Base-by-base conservation (phyloP, 2,888 invertebrate species). In the Balanococcus diminutus region DNA sequence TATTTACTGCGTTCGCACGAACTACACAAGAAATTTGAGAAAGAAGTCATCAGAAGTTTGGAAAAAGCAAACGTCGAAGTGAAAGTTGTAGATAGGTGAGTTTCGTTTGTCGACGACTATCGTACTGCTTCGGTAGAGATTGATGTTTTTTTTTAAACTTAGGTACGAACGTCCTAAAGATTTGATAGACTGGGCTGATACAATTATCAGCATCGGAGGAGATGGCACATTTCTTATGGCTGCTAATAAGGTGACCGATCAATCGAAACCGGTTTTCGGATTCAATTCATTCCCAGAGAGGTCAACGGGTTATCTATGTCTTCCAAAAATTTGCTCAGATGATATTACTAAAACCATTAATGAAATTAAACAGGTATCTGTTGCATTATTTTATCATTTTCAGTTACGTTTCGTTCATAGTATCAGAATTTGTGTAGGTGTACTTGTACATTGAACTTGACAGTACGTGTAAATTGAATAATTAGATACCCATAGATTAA, bases 161-260 rank as follows among this genome's bases (percentile, higher is more conserved):
- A 86, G 86, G 42, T 79, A 86, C 72, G 86, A 87, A 56, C 87
- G 86, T 51, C 83, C 85, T 31, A 86, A 84, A 88, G 92, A 93
- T 82, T 91, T 94, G 87, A 94, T 98, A 88, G 93, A 94, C 72
- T 97, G 98, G 96, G 97, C 98, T 42, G 98, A 99, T 91, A 92
- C 95, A 87, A 92, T 97, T 86, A 92, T 96, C 1, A 95, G 96
- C 0, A 94, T 95, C 85, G 99, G 99, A 6, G 99, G 99, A 0
- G 99, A 99, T 90, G 99, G 99, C 0, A 99, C 99, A 1, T 99
- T 98, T 91, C 92, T 99, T 39, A 91, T 98, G 88, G 97, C 98
- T 0, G 97, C 99, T 6, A 96, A 95, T 89, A 93, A 94, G 90
- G 94, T 98, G 31, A 91, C 91, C 85, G 92, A 94, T 88, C 91